These are phyloP conservation scores for Keiferia lycopersicella DNA, from an alignment of 2,888 invertebrate species.

Conservation along the genomic window DNA sequence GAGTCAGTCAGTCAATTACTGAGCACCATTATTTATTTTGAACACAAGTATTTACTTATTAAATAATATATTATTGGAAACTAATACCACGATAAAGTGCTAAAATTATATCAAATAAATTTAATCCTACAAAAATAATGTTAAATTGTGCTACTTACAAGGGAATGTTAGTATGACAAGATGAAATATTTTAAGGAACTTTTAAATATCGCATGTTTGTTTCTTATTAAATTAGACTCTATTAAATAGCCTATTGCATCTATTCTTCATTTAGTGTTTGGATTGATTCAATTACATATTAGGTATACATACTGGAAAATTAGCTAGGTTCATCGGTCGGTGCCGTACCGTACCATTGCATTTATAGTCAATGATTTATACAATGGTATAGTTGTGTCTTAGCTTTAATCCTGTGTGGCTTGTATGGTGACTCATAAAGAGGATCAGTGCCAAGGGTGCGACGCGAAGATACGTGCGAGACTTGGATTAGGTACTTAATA, in stretches of 20 bases:
- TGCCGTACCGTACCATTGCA: too few relatives aligned
- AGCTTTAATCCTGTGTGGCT: too few relatives aligned
- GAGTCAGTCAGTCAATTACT: conserved; percentile 55
- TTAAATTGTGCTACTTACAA: background rate
- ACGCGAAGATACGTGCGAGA: too few relatives aligned
- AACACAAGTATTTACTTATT: background rate
- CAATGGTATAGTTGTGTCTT: too few relatives aligned
- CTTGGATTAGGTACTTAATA: background rate
- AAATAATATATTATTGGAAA: conserved; percentile 25
- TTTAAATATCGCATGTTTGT: background rate
- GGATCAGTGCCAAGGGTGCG: too few relatives aligned
- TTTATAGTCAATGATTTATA: too few relatives aligned
- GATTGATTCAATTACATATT: background rate
- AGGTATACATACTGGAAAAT: conserved; percentile 1
- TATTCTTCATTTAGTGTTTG: conserved; percentile 1
- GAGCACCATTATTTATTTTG: conserved; percentile 33
- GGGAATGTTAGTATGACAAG: conserved; percentile 6
- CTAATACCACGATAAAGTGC: conserved; percentile 22
- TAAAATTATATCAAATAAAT: background rate
- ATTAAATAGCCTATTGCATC: background rate
- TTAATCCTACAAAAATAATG: background rate
- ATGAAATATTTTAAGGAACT: background rate
- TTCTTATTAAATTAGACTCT: background rate
- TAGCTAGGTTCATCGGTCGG: background rate
- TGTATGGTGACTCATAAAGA: background rate